These are phyloP conservation scores for Dissostichus mawsoni DNA, from an alignment of 2,113 vertebrate genomes.

Conservation along the genomic window DNA sequence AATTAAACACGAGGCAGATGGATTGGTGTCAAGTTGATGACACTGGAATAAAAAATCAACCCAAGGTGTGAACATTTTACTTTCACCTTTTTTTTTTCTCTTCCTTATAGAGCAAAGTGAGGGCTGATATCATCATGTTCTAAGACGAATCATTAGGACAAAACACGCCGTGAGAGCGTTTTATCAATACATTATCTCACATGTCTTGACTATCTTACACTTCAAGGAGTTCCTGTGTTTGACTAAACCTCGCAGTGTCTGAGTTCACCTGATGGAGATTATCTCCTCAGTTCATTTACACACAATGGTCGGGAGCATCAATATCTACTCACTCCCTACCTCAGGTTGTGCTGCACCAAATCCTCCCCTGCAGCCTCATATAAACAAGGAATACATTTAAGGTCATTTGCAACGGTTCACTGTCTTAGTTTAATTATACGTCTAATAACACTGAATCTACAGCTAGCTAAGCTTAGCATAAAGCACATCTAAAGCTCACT, in stretches of 20 bases:
- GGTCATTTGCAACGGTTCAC: neutral
- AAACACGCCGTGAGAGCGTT: slow-evolving; percentile 22
- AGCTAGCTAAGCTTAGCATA: neutral
- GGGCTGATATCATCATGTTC: slow-evolving; percentile 6
- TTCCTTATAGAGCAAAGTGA: slow-evolving; percentile 17
- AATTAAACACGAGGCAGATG: slow-evolving; percentile 21
- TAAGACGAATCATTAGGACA: slow-evolving; percentile 2
- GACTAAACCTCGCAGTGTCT: slow-evolving; percentile 57
- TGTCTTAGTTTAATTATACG: neutral
- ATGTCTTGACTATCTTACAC: slow-evolving; percentile 64
- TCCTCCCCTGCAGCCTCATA: slow-evolving; percentile 13
- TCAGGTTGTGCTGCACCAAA: slow-evolving; percentile 35
- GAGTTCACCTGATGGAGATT: slow-evolving; percentile 76
- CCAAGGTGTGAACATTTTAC: slow-evolving; percentile 43
- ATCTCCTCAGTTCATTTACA: slow-evolving; percentile 77
- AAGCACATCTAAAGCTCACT: neutral
- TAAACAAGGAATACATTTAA: neutral
- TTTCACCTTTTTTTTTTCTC: slow-evolving; percentile 41
- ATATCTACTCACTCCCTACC: slow-evolving; percentile 56
- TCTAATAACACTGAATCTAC: neutral
- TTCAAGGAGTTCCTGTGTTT: slow-evolving; percentile 75
- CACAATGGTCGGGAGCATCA: slow-evolving; percentile 75
- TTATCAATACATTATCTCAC: slow-evolving; percentile 68
- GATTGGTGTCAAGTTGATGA: slow-evolving; percentile 36
- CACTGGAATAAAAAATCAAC: slow-evolving; percentile 2